Percentiles rank a stretch among this genome's conserved stretches.
Evolutionary conservation across 2,113 vertebrate species (phyloP).

Genomic region (Callaeas wilsoni): DNA sequence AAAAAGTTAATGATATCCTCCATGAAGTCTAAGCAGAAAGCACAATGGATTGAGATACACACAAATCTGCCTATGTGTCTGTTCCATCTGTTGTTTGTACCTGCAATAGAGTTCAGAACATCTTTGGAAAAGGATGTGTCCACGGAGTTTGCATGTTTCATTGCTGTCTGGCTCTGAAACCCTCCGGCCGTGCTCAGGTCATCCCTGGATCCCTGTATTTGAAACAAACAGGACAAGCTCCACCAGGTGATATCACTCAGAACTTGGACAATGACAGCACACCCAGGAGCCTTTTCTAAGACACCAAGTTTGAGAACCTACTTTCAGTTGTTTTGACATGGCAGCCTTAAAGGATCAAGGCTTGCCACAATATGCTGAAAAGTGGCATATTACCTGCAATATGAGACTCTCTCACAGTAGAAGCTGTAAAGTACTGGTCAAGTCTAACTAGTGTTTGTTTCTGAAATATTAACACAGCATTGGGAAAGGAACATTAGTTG

Average conservation of each 20-base stretch:
- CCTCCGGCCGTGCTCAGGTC: conserved; percentile 87
- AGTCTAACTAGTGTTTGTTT: neutral
- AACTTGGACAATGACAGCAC: neutral
- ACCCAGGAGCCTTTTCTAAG: neutral
- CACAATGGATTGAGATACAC: conserved; percentile 24
- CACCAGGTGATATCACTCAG: neutral
- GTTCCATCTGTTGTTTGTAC: conserved; percentile 62
- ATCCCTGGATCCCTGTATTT: conserved; percentile 88
- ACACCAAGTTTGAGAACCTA: neutral
- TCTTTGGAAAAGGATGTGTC: conserved; percentile 97
- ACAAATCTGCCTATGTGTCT: neutral
- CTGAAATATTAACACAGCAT: neutral
- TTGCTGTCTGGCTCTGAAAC: conserved; percentile 75
- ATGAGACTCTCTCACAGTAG: neutral
- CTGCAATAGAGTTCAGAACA: conserved; percentile 97
- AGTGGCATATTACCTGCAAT: neutral
- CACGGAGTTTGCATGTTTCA: conserved; percentile 89
- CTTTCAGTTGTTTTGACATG: neutral
- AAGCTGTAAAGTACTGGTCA: neutral
- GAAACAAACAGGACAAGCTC: neutral
- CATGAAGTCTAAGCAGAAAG: conserved; percentile 25
- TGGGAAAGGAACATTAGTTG: neutral
- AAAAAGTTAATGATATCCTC: neutral
- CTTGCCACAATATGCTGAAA: neutral
- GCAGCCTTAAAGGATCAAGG: neutral